Evolutionary conservation across 1,140 invertebrate genomes (phyloP).

Genomic region (Vollenhovia emeryi): DNA sequence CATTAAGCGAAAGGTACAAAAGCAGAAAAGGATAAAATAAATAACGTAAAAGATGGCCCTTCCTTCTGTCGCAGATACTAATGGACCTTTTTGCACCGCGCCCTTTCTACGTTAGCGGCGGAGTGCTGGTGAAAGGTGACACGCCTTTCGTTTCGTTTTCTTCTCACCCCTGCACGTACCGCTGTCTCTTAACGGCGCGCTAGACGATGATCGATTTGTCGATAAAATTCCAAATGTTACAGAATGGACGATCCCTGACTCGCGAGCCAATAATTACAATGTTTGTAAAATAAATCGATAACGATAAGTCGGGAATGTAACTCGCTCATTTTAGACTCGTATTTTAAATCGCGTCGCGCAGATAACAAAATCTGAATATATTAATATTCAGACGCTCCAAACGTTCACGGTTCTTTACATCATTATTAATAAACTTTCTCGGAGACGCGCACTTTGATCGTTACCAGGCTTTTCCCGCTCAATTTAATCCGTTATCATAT

Average conservation of each 20-base stretch:
- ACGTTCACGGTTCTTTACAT: not conserved
- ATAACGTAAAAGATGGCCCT: conserved; percentile 40
- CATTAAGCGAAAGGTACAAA: not conserved
- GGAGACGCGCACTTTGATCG: conserved; percentile 26
- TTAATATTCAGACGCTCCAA: not conserved
- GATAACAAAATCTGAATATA: not conserved
- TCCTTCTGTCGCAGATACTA: conserved; percentile 54
- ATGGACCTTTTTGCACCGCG: conserved; percentile 57
- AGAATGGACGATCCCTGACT: not conserved
- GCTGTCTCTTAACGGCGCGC: not conserved
- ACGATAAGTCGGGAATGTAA: not conserved
- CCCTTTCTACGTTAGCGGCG: not conserved
- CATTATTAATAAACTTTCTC: conserved; percentile 15
- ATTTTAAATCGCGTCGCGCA: not conserved
- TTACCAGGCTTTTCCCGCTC: not conserved
- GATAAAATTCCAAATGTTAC: conserved; percentile 31
- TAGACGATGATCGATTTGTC: conserved; percentile 35
- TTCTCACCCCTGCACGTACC: not conserved
- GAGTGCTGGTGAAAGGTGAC: conserved; percentile 49
- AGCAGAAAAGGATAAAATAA: conserved; percentile 38
- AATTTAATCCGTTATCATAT: conserved; percentile 35
- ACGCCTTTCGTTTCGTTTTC: conserved; percentile 44
- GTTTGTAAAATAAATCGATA: not conserved
- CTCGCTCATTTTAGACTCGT: not conserved
- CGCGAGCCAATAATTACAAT: not conserved